A percentile compares a stretch with the other conserved stretches of the same genome.
These are phyloP conservation scores for Xanthorhoe spadicearia DNA, from an alignment of 2,888 invertebrate genomes.

Conservation along the genomic window DNA sequence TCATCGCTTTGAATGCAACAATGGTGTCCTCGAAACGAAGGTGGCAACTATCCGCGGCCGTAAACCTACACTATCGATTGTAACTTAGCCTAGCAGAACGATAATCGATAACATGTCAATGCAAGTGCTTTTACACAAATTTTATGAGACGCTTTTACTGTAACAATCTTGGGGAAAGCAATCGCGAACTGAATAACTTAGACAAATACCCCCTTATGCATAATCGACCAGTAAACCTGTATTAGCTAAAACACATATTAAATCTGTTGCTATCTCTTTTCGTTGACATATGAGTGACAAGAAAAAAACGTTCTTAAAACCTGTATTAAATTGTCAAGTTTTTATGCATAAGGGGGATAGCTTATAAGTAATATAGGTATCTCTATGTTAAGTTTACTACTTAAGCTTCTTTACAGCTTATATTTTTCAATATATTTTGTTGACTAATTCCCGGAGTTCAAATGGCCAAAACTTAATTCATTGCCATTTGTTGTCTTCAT, in stretches of 20 bases:
- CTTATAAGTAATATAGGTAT: slow-evolving; percentile 18
- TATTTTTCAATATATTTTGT: slow-evolving; percentile 44
- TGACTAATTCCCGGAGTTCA: slow-evolving; percentile 46
- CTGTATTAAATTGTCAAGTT: too few species aligned
- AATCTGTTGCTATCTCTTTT: too few species aligned
- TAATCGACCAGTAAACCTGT: too few species aligned
- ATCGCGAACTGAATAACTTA: slow-evolving; percentile 21
- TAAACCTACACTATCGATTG: slow-evolving; percentile 69
- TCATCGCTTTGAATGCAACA: slow-evolving; percentile 82
- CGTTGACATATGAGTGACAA: too few species aligned
- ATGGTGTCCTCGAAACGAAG: slow-evolving; percentile 78
- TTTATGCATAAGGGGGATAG: too few species aligned
- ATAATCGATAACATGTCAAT: slow-evolving; percentile 44
- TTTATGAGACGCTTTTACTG: slow-evolving; percentile 48
- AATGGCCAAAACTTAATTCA: slow-evolving; percentile 64
- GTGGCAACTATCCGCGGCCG: slow-evolving; percentile 78
- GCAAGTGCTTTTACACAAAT: slow-evolving; percentile 50
- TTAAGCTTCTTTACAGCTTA: slow-evolving; percentile 39
- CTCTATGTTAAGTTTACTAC: too few species aligned
- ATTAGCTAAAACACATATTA: too few species aligned
- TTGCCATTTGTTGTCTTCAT: slow-evolving; percentile 68
- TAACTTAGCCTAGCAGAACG: slow-evolving; percentile 49
- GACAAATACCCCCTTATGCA: too few species aligned
- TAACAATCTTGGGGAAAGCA: slow-evolving; percentile 42
- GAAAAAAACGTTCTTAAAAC: too few species aligned